Conservation (phyloP, 2,113 vertebrate species). For the Scomber scombrus region DNA sequence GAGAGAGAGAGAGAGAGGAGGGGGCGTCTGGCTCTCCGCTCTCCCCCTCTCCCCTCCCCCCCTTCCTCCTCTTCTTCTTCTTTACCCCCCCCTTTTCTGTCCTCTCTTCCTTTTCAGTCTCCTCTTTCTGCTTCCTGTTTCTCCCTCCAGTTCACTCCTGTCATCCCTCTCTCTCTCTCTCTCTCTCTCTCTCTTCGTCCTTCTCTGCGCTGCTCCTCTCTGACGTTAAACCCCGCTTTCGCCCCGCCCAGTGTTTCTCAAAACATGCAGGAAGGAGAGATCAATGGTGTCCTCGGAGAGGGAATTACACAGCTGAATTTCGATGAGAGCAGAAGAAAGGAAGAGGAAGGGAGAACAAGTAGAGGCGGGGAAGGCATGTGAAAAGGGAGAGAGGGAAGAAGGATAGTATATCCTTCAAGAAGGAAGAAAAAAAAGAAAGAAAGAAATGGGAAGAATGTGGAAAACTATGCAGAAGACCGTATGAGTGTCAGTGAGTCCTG, state of each 20-base stretch:
- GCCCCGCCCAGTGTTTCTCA: conserved; percentile 71
- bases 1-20: not conserved
- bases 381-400: conserved; percentile 67
- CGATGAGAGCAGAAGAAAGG: conserved; percentile 79
- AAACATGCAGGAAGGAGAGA: conserved; percentile 75
- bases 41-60: not conserved
- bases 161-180: conserved; percentile 51
- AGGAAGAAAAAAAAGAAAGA: conserved; percentile 33
- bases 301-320: conserved; percentile 80
- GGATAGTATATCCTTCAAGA: conserved; percentile 68
- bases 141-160: conserved; percentile 49
- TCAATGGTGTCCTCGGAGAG: conserved; percentile 82
- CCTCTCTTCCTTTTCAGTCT: conserved; percentile 30
- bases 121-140: conserved; percentile 59
- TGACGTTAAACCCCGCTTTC: conserved; percentile 40
- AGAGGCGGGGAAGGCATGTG: conserved; percentile 76
- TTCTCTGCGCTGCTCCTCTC: conserved; percentile 17
- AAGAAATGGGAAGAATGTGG: conserved; percentile 72
- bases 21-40: conserved; percentile 48
- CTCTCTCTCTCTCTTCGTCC: conserved; percentile 6
- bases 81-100: conserved; percentile 2
- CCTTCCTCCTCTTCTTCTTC: conserved; percentile 3
- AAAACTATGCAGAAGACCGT: conserved; percentile 51
- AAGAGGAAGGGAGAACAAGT: conserved; percentile 77
- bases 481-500: conserved; percentile 18